A percentile compares a stretch with the other conserved stretches of the same genome.
phyloP scores from a whole-genome alignment of 2,113 vertebrate species.

The Prolemur simus region DNA sequence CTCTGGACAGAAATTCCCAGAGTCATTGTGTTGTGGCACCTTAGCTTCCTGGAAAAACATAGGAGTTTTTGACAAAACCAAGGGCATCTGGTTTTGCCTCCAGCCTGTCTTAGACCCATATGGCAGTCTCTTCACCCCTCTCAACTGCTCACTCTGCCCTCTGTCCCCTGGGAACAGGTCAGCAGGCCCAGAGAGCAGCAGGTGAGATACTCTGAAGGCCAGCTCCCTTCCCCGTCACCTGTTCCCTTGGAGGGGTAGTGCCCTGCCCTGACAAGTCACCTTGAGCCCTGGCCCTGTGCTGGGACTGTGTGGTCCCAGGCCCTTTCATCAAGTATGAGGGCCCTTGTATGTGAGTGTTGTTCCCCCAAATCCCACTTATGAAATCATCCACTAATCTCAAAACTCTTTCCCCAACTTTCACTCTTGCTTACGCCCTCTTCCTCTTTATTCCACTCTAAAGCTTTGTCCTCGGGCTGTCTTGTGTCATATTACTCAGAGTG shows the following conservation, averaged over 20 bases:
- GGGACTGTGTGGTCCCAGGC: not conserved
- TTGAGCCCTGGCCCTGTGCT: not conserved
- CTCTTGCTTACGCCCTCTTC: not conserved
- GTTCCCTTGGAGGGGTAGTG: not conserved
- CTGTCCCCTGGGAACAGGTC: not conserved
- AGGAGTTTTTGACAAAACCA: slow-evolving; percentile 33
- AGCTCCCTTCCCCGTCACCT: not conserved
- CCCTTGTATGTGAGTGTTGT: not conserved
- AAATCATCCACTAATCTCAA: not conserved
- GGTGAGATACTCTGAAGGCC: not conserved
- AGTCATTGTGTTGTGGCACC: not conserved
- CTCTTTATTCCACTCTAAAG: not conserved
- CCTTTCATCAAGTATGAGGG: not conserved
- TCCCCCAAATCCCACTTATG: not conserved
- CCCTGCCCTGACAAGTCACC: not conserved
- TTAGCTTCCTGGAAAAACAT: not conserved
- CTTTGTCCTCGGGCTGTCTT: not conserved
- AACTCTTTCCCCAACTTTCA: not conserved
- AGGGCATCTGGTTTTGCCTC: not conserved
- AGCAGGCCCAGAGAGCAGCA: not conserved
- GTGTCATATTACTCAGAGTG: not conserved
- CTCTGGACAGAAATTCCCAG: not conserved
- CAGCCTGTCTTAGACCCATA: not conserved
- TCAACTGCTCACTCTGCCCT: not conserved
- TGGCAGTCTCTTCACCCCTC: not conserved